Evolutionary conservation across 2,113 vertebrate genomes (phyloP).

Genomic region (Bujurquina vittata): DNA sequence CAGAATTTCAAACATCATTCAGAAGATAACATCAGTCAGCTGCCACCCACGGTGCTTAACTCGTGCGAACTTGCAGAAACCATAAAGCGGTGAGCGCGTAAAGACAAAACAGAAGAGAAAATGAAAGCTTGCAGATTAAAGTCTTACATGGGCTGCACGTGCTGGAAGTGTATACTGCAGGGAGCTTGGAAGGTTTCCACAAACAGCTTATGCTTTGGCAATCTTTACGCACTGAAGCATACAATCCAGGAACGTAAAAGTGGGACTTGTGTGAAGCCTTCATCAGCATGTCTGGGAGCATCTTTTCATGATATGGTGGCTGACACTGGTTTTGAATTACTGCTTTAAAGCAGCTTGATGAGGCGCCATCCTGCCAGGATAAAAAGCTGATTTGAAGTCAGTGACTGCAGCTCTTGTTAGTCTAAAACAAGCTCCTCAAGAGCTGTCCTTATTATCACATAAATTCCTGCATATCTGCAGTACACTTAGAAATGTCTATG

Average conservation of each 20-base stretch:
- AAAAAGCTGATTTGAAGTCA: constrained; percentile 11
- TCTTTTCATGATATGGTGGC: background rate
- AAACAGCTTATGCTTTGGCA: background rate
- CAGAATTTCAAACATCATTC: background rate
- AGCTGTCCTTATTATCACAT: constrained; percentile 7
- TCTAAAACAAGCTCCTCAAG: constrained; percentile 10
- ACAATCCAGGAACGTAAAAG: constrained; percentile 26
- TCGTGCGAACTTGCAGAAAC: background rate
- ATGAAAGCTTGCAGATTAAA: background rate
- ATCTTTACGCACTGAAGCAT: background rate
- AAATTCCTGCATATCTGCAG: constrained; percentile 2
- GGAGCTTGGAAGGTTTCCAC: background rate
- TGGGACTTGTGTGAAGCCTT: background rate
- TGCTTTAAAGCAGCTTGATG: constrained; percentile 14
- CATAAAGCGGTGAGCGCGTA: background rate
- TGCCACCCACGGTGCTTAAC: background rate
- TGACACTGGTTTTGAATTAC: constrained; percentile 19
- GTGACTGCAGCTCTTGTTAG: constrained; percentile 1
- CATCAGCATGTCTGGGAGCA: constrained; percentile 1
- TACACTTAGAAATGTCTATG: background rate
- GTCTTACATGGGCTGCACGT: background rate
- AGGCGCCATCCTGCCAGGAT: background rate
- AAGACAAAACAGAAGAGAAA: background rate
- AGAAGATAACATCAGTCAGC: background rate
- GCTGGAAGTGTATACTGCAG: background rate